Evolutionary conservation across 1,140 invertebrate genomes (phyloP), one percentile per base, ranked within the genome.

Genomic region (Bombus superbus): DNA sequence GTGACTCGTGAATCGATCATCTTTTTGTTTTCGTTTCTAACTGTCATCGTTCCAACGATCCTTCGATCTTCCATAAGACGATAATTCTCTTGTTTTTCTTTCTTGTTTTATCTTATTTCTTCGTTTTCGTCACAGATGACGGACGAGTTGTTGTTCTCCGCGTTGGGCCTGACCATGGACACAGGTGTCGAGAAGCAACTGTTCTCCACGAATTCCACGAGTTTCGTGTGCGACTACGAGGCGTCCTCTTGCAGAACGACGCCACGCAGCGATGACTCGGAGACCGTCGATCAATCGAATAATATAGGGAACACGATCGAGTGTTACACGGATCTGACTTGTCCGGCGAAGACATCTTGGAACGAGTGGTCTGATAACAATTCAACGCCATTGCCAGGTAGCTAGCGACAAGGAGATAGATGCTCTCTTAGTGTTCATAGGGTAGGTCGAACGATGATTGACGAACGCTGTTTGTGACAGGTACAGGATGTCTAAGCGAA

Each of bases 91-190:
- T 8, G 18, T 35, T n/a, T 4, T 42, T 25, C n/a, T 32, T 42
- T n/a, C 25, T n/a, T 13, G 6, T 42, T 22, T 40, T 25, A 10
- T 40, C 32, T 82, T 22, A 22, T 40, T 42, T 11, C 10, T 74
- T 47, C 3, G 28, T 68, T 79, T 32, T 53, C n/a, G 32, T 22
- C 87, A 9, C 84, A 95, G 92, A 95, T 95, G 93, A 93, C 94
- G 73, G 94, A 95, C 76, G 94, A 95, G 81, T 84, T 95, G 80
- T 81, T 95, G 25, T 94, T 95, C 84, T 95, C 95, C 62, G 93
- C 94, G 0, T 73, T 95, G 71, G 94, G 94, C 18, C 72, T 95
- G 53, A 93, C 92, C 18, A 92, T 87, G 81, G 93, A 94, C 76
- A 81, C 90, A 3, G 74, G 85, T 42, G 75, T 87, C n/a, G 90